Conservation (phyloP, 2,797 vertebrate species). For the Hemitrygon akajei region DNA sequence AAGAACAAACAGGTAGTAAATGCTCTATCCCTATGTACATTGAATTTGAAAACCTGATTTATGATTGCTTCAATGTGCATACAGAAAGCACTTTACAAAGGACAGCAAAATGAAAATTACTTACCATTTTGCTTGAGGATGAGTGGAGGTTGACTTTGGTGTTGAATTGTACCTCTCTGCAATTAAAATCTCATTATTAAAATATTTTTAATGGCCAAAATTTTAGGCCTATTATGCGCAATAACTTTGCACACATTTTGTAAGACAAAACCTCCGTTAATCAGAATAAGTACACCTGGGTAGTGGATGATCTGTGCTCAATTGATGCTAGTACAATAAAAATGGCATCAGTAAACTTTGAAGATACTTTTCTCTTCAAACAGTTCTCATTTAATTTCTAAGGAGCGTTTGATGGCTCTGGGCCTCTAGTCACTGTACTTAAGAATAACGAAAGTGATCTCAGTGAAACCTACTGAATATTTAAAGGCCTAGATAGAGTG, state of each 20-base stretch:
- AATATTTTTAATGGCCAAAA: background rate
- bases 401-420: too few species aligned
- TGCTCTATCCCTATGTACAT: background rate
- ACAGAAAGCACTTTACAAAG: background rate
- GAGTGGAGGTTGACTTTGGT: constrained; percentile 76
- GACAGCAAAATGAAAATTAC: constrained; percentile 43
- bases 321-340: background rate
- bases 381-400: too few species aligned
- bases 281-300: background rate
- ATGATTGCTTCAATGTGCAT: background rate
- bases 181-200: constrained; percentile 39
- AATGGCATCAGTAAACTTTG: background rate
- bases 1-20: background rate
- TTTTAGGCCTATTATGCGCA: background rate
- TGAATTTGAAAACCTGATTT: background rate
- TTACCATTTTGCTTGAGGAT: constrained; percentile 82
- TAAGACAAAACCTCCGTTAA: background rate
- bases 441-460: too few species aligned
- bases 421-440: too few species aligned
- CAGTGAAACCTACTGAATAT: too few species aligned
- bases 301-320: background rate
- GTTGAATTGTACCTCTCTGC: constrained; percentile 79
- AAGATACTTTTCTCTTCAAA: background rate
- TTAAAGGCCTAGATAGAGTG: too few species aligned
- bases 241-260: background rate